Conservation (phyloP, 1,140 invertebrate genomes). For the Eriocheir sinensis region DNA sequence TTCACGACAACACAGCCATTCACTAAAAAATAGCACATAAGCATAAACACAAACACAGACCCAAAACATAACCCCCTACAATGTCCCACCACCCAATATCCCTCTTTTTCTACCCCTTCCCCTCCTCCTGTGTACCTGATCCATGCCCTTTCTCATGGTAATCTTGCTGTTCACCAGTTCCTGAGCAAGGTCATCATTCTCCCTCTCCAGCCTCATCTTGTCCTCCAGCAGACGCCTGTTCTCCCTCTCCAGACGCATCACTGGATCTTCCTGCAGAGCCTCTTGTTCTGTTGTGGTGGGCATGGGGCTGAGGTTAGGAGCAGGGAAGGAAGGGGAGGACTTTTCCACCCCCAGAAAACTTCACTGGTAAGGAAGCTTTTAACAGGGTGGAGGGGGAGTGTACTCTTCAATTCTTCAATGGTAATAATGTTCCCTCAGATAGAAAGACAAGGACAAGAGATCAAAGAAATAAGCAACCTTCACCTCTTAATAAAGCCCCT, state of each 20-base stretch:
- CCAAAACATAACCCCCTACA: background rate
- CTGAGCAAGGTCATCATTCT: constrained; percentile 87
- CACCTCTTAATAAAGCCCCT: too few relatives aligned
- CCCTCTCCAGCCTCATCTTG: constrained; percentile 85
- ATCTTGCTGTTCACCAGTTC: constrained; percentile 86
- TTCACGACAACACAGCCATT: too few relatives aligned
- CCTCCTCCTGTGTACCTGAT: constrained; percentile 81
- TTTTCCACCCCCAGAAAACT: too few relatives aligned
- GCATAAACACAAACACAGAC: too few relatives aligned
- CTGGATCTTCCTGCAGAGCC: constrained; percentile 73
- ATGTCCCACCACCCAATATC: background rate
- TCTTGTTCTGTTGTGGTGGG: constrained; percentile 68
- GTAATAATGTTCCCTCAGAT: too few relatives aligned
- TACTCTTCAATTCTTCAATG: too few relatives aligned
- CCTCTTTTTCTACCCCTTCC: background rate
- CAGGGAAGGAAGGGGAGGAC: background rate
- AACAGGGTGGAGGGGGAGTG: too few relatives aligned
- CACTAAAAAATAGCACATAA: too few relatives aligned
- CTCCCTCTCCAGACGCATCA: constrained; percentile 85
- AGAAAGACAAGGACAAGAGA: too few relatives aligned
- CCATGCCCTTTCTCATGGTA: constrained; percentile 84
- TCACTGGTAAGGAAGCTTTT: too few relatives aligned
- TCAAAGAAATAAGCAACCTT: too few relatives aligned
- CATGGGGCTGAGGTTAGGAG: background rate
- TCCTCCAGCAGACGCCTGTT: constrained; percentile 83